Conservation (phyloP, 2,888 invertebrate genomes). For the Antitype chi region DNA sequence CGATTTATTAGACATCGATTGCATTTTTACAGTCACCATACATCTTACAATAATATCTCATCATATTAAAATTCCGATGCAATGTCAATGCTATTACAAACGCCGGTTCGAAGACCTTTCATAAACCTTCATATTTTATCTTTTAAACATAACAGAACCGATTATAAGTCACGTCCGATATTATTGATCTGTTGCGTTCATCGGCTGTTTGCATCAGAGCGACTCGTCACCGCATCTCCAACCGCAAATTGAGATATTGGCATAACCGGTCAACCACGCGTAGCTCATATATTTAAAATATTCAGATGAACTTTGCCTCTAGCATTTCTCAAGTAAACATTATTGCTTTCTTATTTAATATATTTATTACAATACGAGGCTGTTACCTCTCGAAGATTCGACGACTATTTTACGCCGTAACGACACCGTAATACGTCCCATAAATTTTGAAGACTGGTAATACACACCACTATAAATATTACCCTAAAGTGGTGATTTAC, state of each 20-base stretch:
- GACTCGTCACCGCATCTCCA: constrained; percentile 58
- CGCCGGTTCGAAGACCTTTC: constrained; percentile 52
- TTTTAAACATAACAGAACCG: constrained; percentile 50
- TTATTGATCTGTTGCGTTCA: constrained; percentile 61
- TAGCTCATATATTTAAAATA: constrained; percentile 56
- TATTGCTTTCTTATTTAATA: constrained; percentile 48
- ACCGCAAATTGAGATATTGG: constrained; percentile 77
- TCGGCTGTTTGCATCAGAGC: constrained; percentile 52
- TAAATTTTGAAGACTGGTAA: constrained; percentile 81
- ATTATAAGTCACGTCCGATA: constrained; percentile 48
- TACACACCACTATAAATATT: constrained; percentile 80
- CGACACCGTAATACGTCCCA: constrained; percentile 74
- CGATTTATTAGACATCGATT: constrained; percentile 54
- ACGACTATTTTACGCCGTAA: constrained; percentile 72
- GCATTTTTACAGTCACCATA: constrained; percentile 49
- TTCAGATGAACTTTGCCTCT: constrained; percentile 38
- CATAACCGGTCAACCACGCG: constrained; percentile 64
- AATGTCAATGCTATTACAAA: constrained; percentile 59
- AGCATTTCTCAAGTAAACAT: constrained; percentile 27
- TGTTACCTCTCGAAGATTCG: constrained; percentile 35
- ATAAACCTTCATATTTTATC: constrained; percentile 59
- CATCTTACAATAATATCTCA: constrained; percentile 53
- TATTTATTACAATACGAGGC: constrained; percentile 46
- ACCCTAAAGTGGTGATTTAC: constrained; percentile 82
- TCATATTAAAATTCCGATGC: constrained; percentile 64